Evolutionary conservation across 2,113 vertebrate genomes (phyloP), one percentile per base, ranked within the genome.

Genomic region (Percina caprodes): DNA sequence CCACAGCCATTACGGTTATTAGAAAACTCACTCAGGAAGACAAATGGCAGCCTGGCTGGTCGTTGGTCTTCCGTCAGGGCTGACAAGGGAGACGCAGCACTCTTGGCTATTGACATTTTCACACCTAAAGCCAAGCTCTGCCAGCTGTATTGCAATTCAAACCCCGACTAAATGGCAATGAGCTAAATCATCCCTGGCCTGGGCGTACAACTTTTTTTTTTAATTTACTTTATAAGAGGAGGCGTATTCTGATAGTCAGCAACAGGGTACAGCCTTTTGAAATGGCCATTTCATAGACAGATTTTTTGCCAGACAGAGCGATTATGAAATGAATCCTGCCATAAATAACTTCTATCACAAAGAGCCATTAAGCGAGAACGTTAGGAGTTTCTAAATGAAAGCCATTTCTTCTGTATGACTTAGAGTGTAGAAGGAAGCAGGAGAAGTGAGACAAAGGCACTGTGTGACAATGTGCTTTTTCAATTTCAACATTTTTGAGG

Each of bases 21-120:
- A 93, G 90, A 95, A 94, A 94, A 90, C 93, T 94, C 93, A 90
- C 90, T 93, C 93, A 91, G 88, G 86, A 93, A 94, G 93, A 95
- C 85, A 81, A 94, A 94, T 92, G 84, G 89, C 81, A 82, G 87
- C 65, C 77, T 77, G 79, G 74, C 80, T n/a, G 75, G 77, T 86
- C 79, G 79, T 86, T 83, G 89, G 79, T 93, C 89, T 79, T 92
- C 82, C 48, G 69, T 94, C 92, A 93, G 84, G 59, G 65, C 88
- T 90, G 93, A 92, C 90, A 90, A 78, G 87, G 82, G 91, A 91
- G 86, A 90, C 67, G 81, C 83, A 51, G 86, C 86, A 91, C 86
- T 91, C 85, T 86, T 52, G 79, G 82, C 90, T 91, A 92, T 89
- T 93, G 93, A 93, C 92, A 90, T 93, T 94, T 91, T 81, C 72